These are phyloP conservation scores for Resseliella maxima DNA, from an alignment of 2,888 invertebrate genomes.

Conservation along the genomic window DNA sequence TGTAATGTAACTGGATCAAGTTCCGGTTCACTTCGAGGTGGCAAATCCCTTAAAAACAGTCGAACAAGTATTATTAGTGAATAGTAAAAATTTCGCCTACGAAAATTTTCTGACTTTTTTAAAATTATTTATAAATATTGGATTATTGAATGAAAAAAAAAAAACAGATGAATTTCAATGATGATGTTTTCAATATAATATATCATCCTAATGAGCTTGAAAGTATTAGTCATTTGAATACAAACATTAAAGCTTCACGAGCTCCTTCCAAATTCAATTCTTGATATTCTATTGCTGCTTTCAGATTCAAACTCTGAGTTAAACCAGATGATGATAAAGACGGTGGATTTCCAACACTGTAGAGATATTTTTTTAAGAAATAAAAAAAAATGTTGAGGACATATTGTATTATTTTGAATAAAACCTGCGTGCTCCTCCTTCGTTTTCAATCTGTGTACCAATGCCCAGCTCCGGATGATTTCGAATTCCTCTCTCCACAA, in stretches of 20 bases:
- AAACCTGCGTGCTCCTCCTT: conserved; percentile 73
- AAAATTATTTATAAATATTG: too few relatives aligned
- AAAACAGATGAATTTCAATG: too few relatives aligned
- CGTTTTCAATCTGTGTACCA: conserved; percentile 91
- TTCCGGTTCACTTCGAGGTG: conserved; percentile 95
- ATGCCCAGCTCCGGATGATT: conserved; percentile 98
- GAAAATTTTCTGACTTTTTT: not conserved
- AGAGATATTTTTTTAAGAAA: not conserved
- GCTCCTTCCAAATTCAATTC: conserved; percentile 87
- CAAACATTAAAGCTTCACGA: conserved; percentile 79
- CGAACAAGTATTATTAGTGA: not conserved
- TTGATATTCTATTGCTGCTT: conserved; percentile 98
- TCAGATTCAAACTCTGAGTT: conserved; percentile 97
- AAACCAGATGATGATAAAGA: conserved; percentile 95
- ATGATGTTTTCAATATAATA: not conserved
- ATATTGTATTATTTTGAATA: not conserved
- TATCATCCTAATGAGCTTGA: not conserved
- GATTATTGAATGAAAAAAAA: too few relatives aligned
- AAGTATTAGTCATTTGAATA: not conserved
- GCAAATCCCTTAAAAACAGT: conserved; percentile 86
- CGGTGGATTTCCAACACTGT: conserved; percentile 93
- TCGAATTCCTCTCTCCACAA: conserved; percentile 94
- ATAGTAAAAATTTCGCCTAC: not conserved
- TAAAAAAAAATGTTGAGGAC: not conserved
- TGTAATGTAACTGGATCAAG: conserved; percentile 97